These are phyloP conservation scores for Lepus timidus DNA, from an alignment of 2,113 vertebrate genomes.

Conservation along the genomic window DNA sequence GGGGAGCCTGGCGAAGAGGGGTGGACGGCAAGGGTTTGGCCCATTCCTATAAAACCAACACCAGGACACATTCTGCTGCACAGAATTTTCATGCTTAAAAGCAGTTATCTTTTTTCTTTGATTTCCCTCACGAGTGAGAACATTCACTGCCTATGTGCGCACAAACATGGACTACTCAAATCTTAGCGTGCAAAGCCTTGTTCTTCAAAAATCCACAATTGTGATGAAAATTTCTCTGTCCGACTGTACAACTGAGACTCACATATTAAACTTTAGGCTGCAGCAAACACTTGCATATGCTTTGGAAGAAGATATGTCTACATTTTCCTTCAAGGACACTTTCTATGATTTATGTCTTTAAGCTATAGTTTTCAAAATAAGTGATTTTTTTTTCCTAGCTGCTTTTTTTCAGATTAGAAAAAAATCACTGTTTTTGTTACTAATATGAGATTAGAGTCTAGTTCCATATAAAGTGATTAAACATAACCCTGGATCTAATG, in stretches of 20 bases:
- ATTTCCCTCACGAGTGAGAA: not conserved
- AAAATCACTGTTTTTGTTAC: constrained; percentile 19
- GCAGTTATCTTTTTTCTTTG: not conserved
- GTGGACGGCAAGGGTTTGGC: not conserved
- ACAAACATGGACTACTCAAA: constrained; percentile 40
- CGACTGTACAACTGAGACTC: not conserved
- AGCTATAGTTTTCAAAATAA: constrained; percentile 34
- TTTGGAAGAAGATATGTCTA: constrained; percentile 34
- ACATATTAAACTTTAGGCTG: not conserved
- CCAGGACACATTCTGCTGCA: not conserved
- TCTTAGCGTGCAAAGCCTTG: not conserved
- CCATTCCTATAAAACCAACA: not conserved
- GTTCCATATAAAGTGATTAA: constrained; percentile 46
- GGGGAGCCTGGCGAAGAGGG: not conserved
- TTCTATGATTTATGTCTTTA: constrained; percentile 11
- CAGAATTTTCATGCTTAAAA: not conserved
- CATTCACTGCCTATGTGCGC: not conserved
- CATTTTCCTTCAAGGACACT: not conserved
- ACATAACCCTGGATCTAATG: constrained; percentile 45
- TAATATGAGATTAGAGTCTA: constrained; percentile 38
- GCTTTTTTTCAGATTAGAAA: constrained; percentile 38
- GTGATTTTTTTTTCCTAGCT: constrained; percentile 10
- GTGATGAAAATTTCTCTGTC: not conserved
- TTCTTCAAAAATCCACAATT: constrained; percentile 38
- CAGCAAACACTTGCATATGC: not conserved